Evolutionary conservation across 2,797 vertebrate species (phyloP).

Genomic region (Peromyscus nudipes): DNA sequence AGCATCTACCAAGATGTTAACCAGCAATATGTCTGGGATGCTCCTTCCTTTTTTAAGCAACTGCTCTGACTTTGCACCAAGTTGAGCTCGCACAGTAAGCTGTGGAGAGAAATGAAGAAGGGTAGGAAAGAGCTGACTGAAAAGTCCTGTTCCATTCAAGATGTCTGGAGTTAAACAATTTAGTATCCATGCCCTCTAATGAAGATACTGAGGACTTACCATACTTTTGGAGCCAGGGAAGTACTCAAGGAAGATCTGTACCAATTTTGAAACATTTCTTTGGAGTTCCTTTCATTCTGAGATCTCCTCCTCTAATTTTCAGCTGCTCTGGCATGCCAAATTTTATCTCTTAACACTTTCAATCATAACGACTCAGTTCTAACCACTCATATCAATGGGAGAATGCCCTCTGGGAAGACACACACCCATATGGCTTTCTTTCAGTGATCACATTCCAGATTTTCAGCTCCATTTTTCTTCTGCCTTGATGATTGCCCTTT

Average conservation of each 20-base stretch:
- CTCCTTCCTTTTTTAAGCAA: constrained; percentile 90
- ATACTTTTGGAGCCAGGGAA: not conserved
- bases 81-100: constrained; percentile 88
- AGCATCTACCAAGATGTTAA: constrained; percentile 92
- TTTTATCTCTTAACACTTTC: not conserved
- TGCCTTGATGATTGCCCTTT: not conserved
- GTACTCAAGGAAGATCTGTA: not conserved
- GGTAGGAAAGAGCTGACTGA: not conserved
- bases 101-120: constrained; percentile 81
- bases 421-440: not conserved
- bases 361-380: not conserved
- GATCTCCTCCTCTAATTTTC: not conserved
- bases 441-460: not conserved
- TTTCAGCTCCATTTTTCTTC: not conserved
- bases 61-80: constrained; percentile 89
- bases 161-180: not conserved
- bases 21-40: constrained; percentile 90
- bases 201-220: not conserved
- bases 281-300: not conserved
- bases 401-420: not conserved
- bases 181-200: not conserved
- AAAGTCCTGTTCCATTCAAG: not conserved
- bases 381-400: rapidly evolving
- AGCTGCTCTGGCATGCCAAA: not conserved
- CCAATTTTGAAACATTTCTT: not conserved